Conservation (phyloP, 2,797 vertebrate species). For the Microhierax caerulescens region DNA sequence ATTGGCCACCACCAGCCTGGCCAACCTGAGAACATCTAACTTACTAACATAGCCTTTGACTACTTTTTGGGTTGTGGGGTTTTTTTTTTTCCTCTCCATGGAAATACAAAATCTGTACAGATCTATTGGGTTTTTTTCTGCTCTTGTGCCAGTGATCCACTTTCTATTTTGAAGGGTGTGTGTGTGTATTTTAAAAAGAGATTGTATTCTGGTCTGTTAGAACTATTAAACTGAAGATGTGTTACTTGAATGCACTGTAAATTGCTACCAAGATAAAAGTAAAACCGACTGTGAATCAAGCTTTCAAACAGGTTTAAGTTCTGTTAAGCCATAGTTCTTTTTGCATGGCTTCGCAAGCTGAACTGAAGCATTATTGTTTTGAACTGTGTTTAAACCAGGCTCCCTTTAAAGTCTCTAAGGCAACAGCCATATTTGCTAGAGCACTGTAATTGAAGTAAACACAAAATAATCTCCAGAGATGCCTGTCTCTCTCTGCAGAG, state of each 20-base stretch:
- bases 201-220: background rate
- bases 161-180: background rate
- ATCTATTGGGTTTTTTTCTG: background rate
- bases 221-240: background rate
- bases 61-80: too few species aligned
- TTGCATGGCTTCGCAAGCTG: background rate
- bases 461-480: background rate
- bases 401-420: background rate
- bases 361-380: background rate
- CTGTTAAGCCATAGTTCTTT: background rate
- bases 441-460: background rate
- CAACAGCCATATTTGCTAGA: background rate
- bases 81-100: background rate
- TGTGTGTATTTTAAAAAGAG: background rate
- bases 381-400: background rate
- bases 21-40: background rate
- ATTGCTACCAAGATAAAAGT: background rate
- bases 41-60: background rate
- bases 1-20: background rate
- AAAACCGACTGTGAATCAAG: background rate
- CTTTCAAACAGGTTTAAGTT: background rate
- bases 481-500: background rate
- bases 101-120: background rate
- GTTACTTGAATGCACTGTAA: background rate
- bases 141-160: background rate